Evolutionary conservation across 2,888 invertebrate species (phyloP).

Genomic region (Amphipoea lucens): DNA sequence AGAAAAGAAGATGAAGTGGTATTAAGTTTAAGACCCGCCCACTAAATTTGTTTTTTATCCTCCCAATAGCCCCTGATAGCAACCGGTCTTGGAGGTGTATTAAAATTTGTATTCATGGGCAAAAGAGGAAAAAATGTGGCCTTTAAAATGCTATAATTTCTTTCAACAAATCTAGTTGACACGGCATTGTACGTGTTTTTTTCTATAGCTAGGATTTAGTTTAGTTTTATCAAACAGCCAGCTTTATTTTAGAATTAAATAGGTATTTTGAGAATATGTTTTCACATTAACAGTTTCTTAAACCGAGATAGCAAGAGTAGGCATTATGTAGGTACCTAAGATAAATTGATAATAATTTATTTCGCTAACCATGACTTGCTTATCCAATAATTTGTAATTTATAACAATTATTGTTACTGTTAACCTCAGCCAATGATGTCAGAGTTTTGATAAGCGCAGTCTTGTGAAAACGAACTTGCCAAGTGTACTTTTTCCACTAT

Average conservation of each 20-base stretch:
- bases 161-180: conserved; percentile 4
- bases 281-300: conserved; percentile 46
- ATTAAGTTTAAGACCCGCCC: conserved; percentile 5
- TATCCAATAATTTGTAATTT: conserved; percentile 61
- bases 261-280: conserved; percentile 20
- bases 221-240: conserved; percentile 35
- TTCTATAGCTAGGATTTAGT: conserved; percentile 11
- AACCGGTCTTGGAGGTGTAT: conserved; percentile 12
- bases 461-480: conserved; percentile 64
- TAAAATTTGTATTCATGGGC: conserved; percentile 5
- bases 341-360: conserved; percentile 51
- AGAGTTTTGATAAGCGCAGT: conserved; percentile 67
- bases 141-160: conserved; percentile 5
- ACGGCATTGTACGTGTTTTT: conserved; percentile 2
- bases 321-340: conserved; percentile 25
- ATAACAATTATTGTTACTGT: conserved; percentile 60
- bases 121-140: conserved; percentile 7
- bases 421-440: conserved; percentile 67
- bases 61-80: conserved; percentile 4
- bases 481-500: conserved; percentile 46
- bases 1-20: conserved; percentile 8
- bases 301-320: conserved; percentile 37
- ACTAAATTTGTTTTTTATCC: conserved; percentile 14
- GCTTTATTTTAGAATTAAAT: conserved; percentile 41
- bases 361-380: conserved; percentile 58